Base-by-base conservation (phyloP, 2,797 vertebrate genomes). In the Onychomys arenicola region DNA sequence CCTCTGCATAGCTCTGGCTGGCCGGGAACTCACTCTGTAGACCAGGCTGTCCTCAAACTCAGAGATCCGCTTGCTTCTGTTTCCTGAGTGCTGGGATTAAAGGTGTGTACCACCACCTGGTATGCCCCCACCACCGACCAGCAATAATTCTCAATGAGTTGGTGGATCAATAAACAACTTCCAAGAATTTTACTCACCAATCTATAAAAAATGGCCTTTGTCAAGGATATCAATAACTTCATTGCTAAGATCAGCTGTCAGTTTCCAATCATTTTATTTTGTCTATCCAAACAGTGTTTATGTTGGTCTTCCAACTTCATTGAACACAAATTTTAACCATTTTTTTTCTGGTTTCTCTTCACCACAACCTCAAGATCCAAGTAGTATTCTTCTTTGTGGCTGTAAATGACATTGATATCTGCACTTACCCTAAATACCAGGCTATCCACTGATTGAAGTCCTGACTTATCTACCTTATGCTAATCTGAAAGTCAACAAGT, bases 121-220 rank as follows among this genome's bases (percentile, higher is more conserved):
- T 11, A 43, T 75, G 40, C 5, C 25, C 25, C 37, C 37, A 40
- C 40, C 37, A 75, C 23, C 1, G 0, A 71, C 21, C 71, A 75
- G 23, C 83, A 93, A 55, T 85, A 90, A 27, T 89, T 87, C 94
- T 71, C 5, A 87, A 76, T 37, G 23, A 85, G 57, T 84, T n/a
- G 11, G 4, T 83, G 29, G 61, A 37, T 91, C 82, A 86, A 88
- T 83, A 94, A 95, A 34, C 27, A 59, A 29, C 32, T 37, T 46
- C 37, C 43, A 91, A 76, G 10, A 86, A 37, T 80, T 89, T 90
- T 57, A 92, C 3, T 29, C 23, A 37, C 1, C 4, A 43, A 16
- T 89, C 19, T 69, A 61, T 75, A 76, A 73, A 96, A 96, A 90
- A 37, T 10, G 16, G 12, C 37, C 63, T 91, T 77, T 27, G 4